Base-by-base conservation (phyloP, 2,888 invertebrate genomes). In the Panopea generosa region DNA sequence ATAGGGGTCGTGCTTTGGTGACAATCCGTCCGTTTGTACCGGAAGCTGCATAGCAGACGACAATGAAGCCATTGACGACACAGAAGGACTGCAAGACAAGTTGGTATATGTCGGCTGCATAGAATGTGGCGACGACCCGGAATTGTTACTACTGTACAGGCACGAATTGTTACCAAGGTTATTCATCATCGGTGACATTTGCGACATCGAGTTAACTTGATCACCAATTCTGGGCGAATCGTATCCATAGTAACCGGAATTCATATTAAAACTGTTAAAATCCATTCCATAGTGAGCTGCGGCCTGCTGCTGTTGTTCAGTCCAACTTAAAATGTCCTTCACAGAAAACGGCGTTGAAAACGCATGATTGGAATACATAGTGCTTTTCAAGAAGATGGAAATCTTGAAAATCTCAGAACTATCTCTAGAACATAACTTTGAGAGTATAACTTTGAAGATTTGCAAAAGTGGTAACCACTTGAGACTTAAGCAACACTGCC, bases 51-150 rank as follows among this genome's bases (percentile, higher is more conserved):
- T 70, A 0, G 63, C 50, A 6, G 75, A 45, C 43, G 75, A 55
- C 38, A 72, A 27, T 61, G 78, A 71, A 52, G 78, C 55, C 73
- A 83, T 73, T 9, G 79, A 61, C 9, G 82, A 73, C 29, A 82
- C 70, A 2, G 79, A 71, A 7, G 87, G 82, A 55, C 82, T 83
- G 68, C 82, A 84, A 7, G 86, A 83, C 49, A 87, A 77, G 57
- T 82, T 86, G 0, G 87, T 86, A 67, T 87, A 87, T 14, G 84
- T 84, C 43, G 84, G 84, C 50, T 85, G 85, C 18, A 77, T 61
- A 1, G 66, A 59, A 9, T 82, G 75, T 38, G 80, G 67, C 11
- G 86, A 74, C 33, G 33, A 33, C 11, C 33, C 33, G 33, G 33
- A 7, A 18, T 81, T 73, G 47, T 84, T 80, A 45, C 70, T 84